Evolutionary conservation across 2,797 vertebrate genomes (phyloP).

Genomic region (Etheostoma perlongum): DNA sequence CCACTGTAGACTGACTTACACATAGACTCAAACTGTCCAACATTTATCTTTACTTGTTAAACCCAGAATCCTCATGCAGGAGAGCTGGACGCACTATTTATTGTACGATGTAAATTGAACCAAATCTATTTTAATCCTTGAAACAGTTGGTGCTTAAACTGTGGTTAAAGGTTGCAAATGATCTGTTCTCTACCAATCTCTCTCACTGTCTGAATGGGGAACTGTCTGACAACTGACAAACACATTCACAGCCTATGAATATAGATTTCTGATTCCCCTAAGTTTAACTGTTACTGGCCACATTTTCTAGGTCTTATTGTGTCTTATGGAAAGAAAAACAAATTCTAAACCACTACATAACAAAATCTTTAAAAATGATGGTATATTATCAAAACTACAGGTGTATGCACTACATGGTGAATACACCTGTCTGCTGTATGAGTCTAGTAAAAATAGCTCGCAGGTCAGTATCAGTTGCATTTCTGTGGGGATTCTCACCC

Average conservation of each 20-base stretch:
- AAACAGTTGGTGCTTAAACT: constrained; percentile 44
- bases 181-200: constrained; percentile 24
- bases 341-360: not conserved
- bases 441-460: constrained; percentile 27
- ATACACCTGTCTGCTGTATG: constrained; percentile 4
- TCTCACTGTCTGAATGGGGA: constrained; percentile 38
- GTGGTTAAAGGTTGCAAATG: constrained; percentile 39
- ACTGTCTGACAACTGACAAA: constrained; percentile 36
- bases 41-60: constrained; percentile 6
- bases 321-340: not conserved
- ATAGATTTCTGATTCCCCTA: constrained; percentile 17
- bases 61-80: not conserved
- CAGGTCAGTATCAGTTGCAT: constrained; percentile 23
- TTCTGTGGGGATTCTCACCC: constrained; percentile 33
- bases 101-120: constrained; percentile 23
- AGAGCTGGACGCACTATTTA: not conserved
- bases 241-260: constrained; percentile 17
- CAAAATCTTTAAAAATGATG: not conserved
- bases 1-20: not conserved
- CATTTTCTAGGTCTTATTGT: not conserved
- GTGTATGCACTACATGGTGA: not conserved
- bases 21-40: not conserved
- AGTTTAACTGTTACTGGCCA: not conserved
- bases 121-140: constrained; percentile 30
- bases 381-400: not conserved